Percentiles rank a stretch among this genome's conserved stretches.
phyloP scores from a whole-genome alignment of 1,140 invertebrate genomes.

The Papilio xuthus region DNA sequence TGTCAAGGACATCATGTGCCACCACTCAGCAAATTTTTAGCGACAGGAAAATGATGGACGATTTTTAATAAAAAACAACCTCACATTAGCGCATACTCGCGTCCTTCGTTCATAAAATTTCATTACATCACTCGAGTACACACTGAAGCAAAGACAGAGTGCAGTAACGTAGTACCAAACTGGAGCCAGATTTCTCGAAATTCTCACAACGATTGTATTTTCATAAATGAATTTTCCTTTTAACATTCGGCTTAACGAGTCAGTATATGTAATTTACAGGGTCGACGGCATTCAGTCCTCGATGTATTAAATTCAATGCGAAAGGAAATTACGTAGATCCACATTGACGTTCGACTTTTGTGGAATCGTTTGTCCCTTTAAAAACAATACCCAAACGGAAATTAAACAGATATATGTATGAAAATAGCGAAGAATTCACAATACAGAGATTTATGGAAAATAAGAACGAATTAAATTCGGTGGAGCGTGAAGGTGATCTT shows the following conservation, averaged over 20 bases:
- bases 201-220: conserved; percentile 29
- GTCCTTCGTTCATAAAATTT: conserved; percentile 32
- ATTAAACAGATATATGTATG: conserved; percentile 72
- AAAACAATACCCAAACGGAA: conserved; percentile 75
- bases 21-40: conserved; percentile 42
- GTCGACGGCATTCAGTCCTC: conserved; percentile 56
- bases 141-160: conserved; percentile 18
- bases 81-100: conserved; percentile 40
- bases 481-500: conserved; percentile 33
- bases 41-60: conserved; percentile 50
- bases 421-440: conserved; percentile 59
- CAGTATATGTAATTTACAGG: conserved; percentile 51
- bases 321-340: conserved; percentile 74
- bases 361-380: conserved; percentile 67
- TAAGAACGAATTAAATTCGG: conserved; percentile 31
- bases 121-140: conserved; percentile 34
- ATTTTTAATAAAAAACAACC: conserved; percentile 53
- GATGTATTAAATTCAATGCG: conserved; percentile 71
- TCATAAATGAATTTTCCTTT: conserved; percentile 53
- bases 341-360: conserved; percentile 62
- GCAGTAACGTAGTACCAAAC: neutral
- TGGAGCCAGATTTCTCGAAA: neutral
- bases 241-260: conserved; percentile 51
- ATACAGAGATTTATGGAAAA: conserved; percentile 52
- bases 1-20: conserved; percentile 9